These are phyloP conservation scores for Phrynocephalus forsythii DNA, from an alignment of 2,797 vertebrate genomes.

Conservation along the genomic window DNA sequence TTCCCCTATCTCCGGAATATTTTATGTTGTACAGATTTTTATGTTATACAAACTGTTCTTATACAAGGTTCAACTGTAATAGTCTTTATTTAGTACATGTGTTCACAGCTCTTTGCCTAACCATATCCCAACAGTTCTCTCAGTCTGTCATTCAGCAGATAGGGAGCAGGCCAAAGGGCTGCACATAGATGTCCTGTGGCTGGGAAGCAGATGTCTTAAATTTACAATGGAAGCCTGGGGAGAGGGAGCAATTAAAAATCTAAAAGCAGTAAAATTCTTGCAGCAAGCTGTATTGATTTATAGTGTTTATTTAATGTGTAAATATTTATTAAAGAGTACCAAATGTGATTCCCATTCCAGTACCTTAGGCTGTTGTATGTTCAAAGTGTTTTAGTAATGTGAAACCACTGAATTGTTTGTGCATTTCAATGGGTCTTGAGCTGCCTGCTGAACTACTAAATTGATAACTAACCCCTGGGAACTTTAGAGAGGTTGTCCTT, in stretches of 20 bases:
- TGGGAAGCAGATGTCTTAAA: not conserved
- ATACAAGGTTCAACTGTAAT: too few relatives aligned
- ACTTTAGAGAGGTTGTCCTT: fast-evolving
- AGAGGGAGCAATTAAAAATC: not conserved
- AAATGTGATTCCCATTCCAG: not conserved
- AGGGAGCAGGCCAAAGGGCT: not conserved
- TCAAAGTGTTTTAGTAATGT: not conserved
- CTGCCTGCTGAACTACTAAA: not conserved
- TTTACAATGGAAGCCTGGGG: not conserved
- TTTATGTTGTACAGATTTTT: too few relatives aligned
- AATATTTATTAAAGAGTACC: not conserved
- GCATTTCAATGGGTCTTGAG: not conserved
- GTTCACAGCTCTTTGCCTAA: not conserved
- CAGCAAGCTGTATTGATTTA: not conserved
- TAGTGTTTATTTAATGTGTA: fast-evolving
- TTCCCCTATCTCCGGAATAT: too few relatives aligned
- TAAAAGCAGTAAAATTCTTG: not conserved
- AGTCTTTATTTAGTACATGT: not conserved
- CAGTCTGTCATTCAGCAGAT: not conserved
- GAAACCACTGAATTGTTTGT: not conserved
- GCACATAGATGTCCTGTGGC: not conserved
- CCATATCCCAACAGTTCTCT: not conserved
- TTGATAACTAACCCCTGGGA: not conserved
- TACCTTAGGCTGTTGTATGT: not conserved
- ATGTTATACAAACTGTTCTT: too few relatives aligned